Base-by-base conservation (phyloP, 2,113 vertebrate species). In the Menura novaehollandiae region DNA sequence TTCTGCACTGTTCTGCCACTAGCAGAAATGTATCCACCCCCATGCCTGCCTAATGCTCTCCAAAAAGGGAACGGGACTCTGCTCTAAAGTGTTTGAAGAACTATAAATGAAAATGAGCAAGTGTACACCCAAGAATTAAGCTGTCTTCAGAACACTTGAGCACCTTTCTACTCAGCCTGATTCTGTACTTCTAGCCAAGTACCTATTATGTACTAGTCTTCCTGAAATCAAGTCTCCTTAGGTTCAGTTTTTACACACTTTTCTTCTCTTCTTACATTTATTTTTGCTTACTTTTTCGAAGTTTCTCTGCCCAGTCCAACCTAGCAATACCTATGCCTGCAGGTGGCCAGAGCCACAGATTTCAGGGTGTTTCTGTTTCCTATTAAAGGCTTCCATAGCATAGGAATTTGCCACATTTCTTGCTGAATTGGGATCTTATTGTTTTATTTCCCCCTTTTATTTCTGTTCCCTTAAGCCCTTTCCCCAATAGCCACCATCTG, bases 11-110 rank as follows among this genome's bases (percentile, higher is more conserved):
- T 37, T 82, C 26, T 71, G 33, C 26, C 63, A 59, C 52, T 24
- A 72, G 39, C 11, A 68, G 43, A 59, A 82, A n/a, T 10, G 22
- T 22, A 30, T 33, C 55, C 23, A 68, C 5, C 24, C 37, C 49
- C 22, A 72, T 0, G 0, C 10, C 2, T 0, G 24, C 47, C 60
- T 15, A 32, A 22, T 4, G 7, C 43, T 56, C 28, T 41, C 46
- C 47, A 84, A 49, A 64, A 80, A 44, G 22, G 11, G 24, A 7
- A 63, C 28, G 47, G 15, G n/a, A 60, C 60, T n/a, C 59, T 33
- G 53, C 30, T 46, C 44, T 30, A 1, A 68, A 56, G 21, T 10
- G 15, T 33, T 8, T 59, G 18, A 82, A 88, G n/a, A 79, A 35
- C 49, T 72, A 41, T 28, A 77, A 32, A 71, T 33, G 6, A 62